Base-by-base conservation (phyloP, 2,888 invertebrate species). In the Palloptera scutellata region DNA sequence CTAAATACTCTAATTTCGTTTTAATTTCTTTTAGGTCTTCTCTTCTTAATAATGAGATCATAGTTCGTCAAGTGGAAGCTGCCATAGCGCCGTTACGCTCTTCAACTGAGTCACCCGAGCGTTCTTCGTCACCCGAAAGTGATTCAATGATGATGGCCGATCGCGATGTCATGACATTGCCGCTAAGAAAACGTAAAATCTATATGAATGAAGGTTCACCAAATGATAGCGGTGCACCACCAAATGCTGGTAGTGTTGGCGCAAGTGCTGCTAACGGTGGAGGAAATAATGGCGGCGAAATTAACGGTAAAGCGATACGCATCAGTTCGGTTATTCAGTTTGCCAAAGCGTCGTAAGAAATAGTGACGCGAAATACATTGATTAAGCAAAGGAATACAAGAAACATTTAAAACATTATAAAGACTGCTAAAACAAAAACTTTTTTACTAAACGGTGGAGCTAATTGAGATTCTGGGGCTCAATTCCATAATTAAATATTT, bases 251-350 rank as follows among this genome's bases (percentile, higher is more conserved):
- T n/a, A 68, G 69, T 5, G 69, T 58, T 17, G 64, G 12, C 41
- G 2, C 51, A 45, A 59, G 12, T 13, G 42, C 30, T 30, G n/a
- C 15, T 52, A 60, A 48, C 30, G 54, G 41, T 3, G 52, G 45
- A n/a, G 65, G 17, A 45, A 10, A 9, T 11, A 40, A 41, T 17
- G 68, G 48, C 20, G 59, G 40, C 8, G 73, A 75, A 57, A 72
- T 73, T 48, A 73, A 73, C 66, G 68, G 78, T 57, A 83, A 84
- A 72, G 83, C 83, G 66, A 81, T 86, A 76, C 84, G 88, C 66
- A 86, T 88, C 82, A 91, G 87, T 81, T 94, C 95, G 3, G 95
- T 95, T 60, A 95, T 95, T 81, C 94, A 94, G 76, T 95, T 93
- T 81, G 95, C 95, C 17, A 90, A 91, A 74, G 90, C 93, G 78